Percentiles rank a stretch among this genome's conserved stretches.
Evolutionary conservation across 2,888 invertebrate species (phyloP).

Genomic region (Oeneis ivallda): DNA sequence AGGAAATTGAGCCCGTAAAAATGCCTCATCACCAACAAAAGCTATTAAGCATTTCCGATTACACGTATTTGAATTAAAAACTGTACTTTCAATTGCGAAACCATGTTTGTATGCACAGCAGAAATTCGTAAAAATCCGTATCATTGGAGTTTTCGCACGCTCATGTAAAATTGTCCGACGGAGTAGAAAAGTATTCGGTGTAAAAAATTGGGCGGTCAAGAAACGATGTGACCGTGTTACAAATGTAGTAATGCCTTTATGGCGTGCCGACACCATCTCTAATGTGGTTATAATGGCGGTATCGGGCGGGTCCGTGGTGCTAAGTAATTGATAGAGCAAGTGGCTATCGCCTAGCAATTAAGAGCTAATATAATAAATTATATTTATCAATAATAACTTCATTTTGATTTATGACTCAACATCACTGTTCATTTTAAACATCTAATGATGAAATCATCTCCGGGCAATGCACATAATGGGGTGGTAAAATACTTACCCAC

Average conservation of each 20-base stretch:
- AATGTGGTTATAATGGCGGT: slow-evolving; percentile 77
- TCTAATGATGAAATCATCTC: slow-evolving; percentile 4
- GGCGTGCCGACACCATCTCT: slow-evolving; percentile 73
- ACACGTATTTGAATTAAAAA: slow-evolving; percentile 47
- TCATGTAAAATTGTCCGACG: slow-evolving; percentile 58
- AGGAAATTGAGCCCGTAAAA: slow-evolving; percentile 29
- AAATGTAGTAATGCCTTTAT: slow-evolving; percentile 71
- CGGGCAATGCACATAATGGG: slow-evolving; percentile 9
- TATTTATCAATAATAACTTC: slow-evolving; percentile 42
- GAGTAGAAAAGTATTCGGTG: slow-evolving; percentile 60
- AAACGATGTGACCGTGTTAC: slow-evolving; percentile 79
- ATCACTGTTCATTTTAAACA: slow-evolving; percentile 23
- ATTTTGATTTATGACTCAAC: slow-evolving; percentile 35
- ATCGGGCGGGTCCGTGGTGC: slow-evolving; percentile 66
- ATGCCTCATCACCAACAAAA: slow-evolving; percentile 36
- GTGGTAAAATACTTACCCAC: slow-evolving; percentile 13
- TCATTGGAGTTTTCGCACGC: slow-evolving; percentile 63
- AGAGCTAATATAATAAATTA: slow-evolving; percentile 55
- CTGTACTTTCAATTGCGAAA: slow-evolving; percentile 52
- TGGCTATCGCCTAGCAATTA: slow-evolving; percentile 63
- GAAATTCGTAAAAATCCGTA: slow-evolving; percentile 49
- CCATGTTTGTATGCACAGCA: slow-evolving; percentile 49
- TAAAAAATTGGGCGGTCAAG: slow-evolving; percentile 71
- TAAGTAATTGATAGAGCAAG: slow-evolving; percentile 77
- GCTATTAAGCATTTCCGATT: slow-evolving; percentile 42